A percentile compares a stretch with the other conserved stretches of the same genome.
Evolutionary conservation across 2,888 invertebrate genomes (phyloP).

Genomic region (Thera britannica): DNA sequence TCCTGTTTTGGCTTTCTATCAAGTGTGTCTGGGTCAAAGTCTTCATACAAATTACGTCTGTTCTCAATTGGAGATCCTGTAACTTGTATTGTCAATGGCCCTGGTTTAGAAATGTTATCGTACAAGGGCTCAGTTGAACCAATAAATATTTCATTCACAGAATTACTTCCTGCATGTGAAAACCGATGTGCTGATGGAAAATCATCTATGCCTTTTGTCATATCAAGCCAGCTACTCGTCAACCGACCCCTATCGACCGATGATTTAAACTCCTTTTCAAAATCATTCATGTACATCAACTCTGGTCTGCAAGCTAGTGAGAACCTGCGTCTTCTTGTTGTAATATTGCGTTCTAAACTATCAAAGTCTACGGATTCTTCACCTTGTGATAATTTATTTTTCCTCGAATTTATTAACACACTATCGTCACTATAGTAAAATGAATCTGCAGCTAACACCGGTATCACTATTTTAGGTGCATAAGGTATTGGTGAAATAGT

Average conservation of each 20-base stretch:
- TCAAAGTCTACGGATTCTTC: constrained; percentile 67
- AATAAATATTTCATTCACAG: constrained; percentile 89
- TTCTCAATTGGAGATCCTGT: constrained; percentile 89
- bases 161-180: constrained; percentile 66
- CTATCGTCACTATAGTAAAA: constrained; percentile 73
- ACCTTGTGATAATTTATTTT: constrained; percentile 57
- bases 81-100: constrained; percentile 93
- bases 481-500: constrained; percentile 54
- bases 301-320: constrained; percentile 74
- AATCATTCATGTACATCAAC: constrained; percentile 69
- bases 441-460: constrained; percentile 74
- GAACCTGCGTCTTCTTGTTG: constrained; percentile 67
- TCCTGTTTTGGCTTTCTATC: constrained; percentile 88
- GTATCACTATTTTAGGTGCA: constrained; percentile 76
- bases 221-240: constrained; percentile 75
- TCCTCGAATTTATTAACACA: constrained; percentile 54
- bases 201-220: constrained; percentile 59
- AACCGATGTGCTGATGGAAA: constrained; percentile 56
- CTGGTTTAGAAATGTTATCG: constrained; percentile 86
- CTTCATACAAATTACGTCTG: constrained; percentile 87
- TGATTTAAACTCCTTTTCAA: constrained; percentile 53
- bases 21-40: constrained; percentile 93
- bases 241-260: constrained; percentile 61
- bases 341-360: constrained; percentile 67
- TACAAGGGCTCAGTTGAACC: constrained; percentile 84